phyloP scores from a whole-genome alignment of 2,888 invertebrate species.

The Megastigmus dorsalis region DNA sequence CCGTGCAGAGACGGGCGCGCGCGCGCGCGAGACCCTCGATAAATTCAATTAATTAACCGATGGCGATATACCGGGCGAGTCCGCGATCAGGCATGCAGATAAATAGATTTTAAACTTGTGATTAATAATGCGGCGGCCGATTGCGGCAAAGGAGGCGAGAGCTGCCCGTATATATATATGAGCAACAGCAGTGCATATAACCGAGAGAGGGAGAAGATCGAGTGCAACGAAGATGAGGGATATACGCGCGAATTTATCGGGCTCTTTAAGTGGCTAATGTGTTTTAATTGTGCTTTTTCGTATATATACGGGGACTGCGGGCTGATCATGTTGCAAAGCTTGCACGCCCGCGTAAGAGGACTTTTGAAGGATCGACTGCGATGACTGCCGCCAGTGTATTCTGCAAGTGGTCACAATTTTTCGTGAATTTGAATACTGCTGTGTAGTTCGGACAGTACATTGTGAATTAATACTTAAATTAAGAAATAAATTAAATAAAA shows the following conservation, averaged over 20 bases:
- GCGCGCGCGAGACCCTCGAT: constrained; percentile 39
- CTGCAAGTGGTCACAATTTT: not conserved
- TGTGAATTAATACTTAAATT: too few species aligned
- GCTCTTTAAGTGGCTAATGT: constrained; percentile 44
- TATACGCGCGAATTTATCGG: constrained; percentile 53
- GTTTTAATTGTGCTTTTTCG: constrained; percentile 50
- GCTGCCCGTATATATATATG: too few species aligned
- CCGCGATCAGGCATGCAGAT: constrained; percentile 36
- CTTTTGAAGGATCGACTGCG: constrained; percentile 14
- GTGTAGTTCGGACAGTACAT: too few species aligned
- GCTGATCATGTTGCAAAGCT: too few species aligned
- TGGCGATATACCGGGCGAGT: constrained; percentile 9
- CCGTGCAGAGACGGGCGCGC: not conserved
- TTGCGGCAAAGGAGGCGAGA: too few species aligned
- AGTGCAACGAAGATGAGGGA: constrained; percentile 29
- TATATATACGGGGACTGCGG: too few species aligned
- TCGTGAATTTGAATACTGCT: not conserved
- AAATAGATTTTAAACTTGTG: constrained; percentile 49
- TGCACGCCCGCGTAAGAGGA: not conserved
- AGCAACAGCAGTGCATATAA: too few species aligned
- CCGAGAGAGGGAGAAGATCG: too few species aligned
- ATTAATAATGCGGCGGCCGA: constrained; percentile 41
- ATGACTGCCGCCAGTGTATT: not conserved
- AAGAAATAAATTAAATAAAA: too few species aligned
- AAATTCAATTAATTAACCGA: constrained; percentile 55